These are phyloP conservation scores for Crotalus horridus DNA, from an alignment of 2,113 vertebrate species.

Conservation along the genomic window DNA sequence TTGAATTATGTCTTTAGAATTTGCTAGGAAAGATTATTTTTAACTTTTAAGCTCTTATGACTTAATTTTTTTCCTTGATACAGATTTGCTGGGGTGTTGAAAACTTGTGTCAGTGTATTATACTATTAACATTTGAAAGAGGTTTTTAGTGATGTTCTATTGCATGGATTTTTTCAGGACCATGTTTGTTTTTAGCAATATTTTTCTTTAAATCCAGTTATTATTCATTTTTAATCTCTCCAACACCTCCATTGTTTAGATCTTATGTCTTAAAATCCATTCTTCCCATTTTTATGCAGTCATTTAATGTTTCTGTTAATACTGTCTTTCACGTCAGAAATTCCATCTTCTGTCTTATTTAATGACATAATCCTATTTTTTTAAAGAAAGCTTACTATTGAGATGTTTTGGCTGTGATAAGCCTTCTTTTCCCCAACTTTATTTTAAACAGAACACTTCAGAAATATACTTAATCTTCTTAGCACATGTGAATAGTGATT, in stretches of 20 bases:
- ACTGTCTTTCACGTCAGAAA: neutral
- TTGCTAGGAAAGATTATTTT: neutral
- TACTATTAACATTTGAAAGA: neutral
- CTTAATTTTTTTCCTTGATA: neutral
- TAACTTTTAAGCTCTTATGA: neutral
- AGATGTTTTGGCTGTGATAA: slow-evolving; percentile 27
- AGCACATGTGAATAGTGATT: slow-evolving; percentile 38
- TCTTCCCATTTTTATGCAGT: neutral
- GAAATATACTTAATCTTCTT: slow-evolving; percentile 58
- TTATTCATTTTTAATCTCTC: neutral
- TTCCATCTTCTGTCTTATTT: neutral
- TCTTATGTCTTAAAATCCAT: neutral
- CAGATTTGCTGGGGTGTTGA: accelerated
- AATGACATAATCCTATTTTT: neutral
- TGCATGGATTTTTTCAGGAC: neutral
- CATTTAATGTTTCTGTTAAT: neutral
- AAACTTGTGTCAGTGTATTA: neutral
- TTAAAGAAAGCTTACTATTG: neutral
- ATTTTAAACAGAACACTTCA: slow-evolving; percentile 31
- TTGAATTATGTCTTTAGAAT: neutral
- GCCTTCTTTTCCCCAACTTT: neutral
- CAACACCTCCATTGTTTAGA: no score
- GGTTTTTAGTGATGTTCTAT: neutral
- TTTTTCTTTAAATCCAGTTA: neutral
- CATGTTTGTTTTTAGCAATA: neutral